Percentiles rank a stretch among this genome's conserved stretches.
Evolutionary conservation across 2,113 vertebrate genomes (phyloP).

Genomic region (Dendrocopos noguchii): DNA sequence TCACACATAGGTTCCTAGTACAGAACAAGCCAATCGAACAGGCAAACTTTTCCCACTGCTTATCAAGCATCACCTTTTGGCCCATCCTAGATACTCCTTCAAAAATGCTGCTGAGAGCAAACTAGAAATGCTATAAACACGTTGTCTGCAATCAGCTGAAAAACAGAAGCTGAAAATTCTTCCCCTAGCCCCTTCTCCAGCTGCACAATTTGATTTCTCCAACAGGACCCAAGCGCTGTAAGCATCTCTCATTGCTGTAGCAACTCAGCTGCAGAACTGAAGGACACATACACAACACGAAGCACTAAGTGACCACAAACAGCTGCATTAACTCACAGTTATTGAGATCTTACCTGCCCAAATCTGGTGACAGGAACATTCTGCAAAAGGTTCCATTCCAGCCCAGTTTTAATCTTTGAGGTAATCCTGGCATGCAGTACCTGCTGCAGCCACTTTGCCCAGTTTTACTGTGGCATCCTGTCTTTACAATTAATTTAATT

Average conservation of each 20-base stretch:
- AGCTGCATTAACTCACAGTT: not conserved
- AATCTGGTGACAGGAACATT: not conserved
- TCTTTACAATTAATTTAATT: not conserved
- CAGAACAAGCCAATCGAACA: not conserved
- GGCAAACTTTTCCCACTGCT: not conserved
- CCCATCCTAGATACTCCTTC: not conserved
- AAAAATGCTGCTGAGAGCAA: not conserved
- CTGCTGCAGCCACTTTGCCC: not conserved
- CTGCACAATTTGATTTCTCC: not conserved
- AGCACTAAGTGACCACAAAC: not conserved
- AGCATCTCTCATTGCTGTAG: not conserved
- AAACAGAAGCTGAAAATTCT: not conserved
- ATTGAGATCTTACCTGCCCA: not conserved
- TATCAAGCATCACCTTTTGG: too few relatives aligned
- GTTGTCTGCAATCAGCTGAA: not conserved
- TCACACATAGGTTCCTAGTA: not conserved
- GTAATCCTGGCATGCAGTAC: not conserved
- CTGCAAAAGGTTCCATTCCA: not conserved
- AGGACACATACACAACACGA: not conserved
- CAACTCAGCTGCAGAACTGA: not conserved
- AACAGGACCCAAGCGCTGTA: not conserved
- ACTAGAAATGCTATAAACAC: not conserved
- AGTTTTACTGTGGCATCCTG: not conserved
- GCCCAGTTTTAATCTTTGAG: not conserved
- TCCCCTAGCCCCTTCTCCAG: not conserved